Conservation (phyloP, 2,797 vertebrate genomes). For the Bovichtus diacanthus region DNA sequence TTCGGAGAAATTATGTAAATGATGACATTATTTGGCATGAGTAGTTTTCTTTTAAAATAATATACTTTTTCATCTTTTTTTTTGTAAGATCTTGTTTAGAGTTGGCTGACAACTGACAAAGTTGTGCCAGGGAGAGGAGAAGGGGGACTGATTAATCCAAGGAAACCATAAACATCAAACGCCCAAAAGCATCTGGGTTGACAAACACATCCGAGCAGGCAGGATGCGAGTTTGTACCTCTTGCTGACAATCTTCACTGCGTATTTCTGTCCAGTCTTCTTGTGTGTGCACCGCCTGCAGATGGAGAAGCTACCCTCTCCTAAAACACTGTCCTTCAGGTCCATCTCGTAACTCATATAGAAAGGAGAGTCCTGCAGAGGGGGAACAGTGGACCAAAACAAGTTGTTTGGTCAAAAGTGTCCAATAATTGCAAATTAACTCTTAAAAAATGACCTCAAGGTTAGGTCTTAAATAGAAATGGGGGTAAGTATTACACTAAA, state of each 20-base stretch:
- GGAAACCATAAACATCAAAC: constrained; percentile 31
- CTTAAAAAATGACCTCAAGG: neutral
- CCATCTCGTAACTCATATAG: constrained; percentile 95
- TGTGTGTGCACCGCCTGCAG: constrained; percentile 95
- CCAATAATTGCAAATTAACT: neutral
- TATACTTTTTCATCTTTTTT: neutral
- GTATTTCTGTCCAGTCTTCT: constrained; percentile 94
- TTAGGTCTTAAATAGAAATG: neutral
- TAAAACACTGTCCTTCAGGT: constrained; percentile 93
- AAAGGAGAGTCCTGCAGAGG: constrained; percentile 93
- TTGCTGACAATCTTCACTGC: constrained; percentile 99
- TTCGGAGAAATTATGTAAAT: neutral
- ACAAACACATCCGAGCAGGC: constrained; percentile 23
- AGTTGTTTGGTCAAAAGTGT: neutral
- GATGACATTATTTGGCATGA: neutral
- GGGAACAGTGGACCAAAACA: neutral
- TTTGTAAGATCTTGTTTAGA: constrained; percentile 2
- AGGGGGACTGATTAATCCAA: neutral
- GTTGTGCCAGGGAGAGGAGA: neutral
- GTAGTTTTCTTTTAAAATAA: neutral
- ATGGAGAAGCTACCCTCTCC: constrained; percentile 99
- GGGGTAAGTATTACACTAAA: neutral
- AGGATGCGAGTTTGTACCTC: constrained; percentile 83
- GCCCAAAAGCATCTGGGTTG: constrained; percentile 11
- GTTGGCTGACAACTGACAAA: neutral